A percentile compares a stretch with the other conserved stretches of the same genome.
Conservation (phyloP, 2,888 invertebrate species). For the Dione vanillae region DNA sequence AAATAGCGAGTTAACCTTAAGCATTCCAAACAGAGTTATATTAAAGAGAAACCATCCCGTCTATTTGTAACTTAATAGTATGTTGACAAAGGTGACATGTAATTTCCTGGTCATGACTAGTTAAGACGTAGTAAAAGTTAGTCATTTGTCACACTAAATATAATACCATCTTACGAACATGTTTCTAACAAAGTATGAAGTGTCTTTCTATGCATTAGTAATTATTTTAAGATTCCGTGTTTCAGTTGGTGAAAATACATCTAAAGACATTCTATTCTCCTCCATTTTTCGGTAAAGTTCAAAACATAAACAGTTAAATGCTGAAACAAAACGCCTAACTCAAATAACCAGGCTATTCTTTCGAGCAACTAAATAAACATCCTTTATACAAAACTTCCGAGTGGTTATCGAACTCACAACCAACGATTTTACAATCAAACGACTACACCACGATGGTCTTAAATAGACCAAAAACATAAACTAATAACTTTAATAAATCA, state of each 20-base stretch:
- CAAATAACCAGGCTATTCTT: no score
- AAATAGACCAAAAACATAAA: no score
- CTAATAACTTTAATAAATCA: constrained; percentile 1
- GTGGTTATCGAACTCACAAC: not conserved
- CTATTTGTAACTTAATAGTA: not conserved
- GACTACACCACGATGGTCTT: not conserved
- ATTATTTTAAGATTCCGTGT: no score
- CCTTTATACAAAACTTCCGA: not conserved
- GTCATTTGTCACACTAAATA: not conserved
- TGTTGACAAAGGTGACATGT: constrained; percentile 2
- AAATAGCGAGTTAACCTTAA: constrained; percentile 1
- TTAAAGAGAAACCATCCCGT: constrained; percentile 2
- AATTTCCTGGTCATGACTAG: constrained; percentile 10
- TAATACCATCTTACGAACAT: not conserved
- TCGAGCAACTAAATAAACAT: no score
- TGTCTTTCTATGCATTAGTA: no score
- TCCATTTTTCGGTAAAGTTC: no score
- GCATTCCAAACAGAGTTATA: not conserved
- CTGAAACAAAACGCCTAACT: not conserved
- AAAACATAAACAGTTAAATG: not conserved
- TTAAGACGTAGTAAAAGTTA: not conserved
- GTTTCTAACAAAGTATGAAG: no score
- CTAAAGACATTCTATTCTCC: not conserved
- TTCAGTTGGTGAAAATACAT: no score
- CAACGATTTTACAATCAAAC: not conserved